These are phyloP conservation scores for Gymnoscopelus microlampas DNA, from an alignment of 2,797 vertebrate species.

Conservation along the genomic window DNA sequence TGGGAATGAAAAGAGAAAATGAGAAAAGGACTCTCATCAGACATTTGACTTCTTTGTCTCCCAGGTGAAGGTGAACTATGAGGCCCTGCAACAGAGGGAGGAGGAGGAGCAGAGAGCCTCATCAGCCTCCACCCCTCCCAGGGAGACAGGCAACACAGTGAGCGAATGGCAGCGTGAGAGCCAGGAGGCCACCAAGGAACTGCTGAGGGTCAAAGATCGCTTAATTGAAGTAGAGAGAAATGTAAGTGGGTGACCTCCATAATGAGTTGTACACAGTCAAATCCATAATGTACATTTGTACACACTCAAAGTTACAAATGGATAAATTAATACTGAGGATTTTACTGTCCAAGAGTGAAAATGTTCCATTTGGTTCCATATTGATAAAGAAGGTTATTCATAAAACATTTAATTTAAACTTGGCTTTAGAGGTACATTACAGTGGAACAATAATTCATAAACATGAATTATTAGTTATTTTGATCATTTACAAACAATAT, in stretches of 20 bases:
- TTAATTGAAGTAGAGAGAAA: constrained; percentile 94
- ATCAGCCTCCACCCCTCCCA: constrained; percentile 38
- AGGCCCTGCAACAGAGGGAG: constrained; percentile 91
- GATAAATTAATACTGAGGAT: too few species aligned
- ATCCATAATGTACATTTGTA: too few species aligned
- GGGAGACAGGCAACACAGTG: constrained; percentile 61
- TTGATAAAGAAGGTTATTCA: too few species aligned
- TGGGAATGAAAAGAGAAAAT: background rate
- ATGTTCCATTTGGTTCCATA: too few species aligned
- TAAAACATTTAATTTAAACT: too few species aligned
- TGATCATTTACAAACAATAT: too few species aligned
- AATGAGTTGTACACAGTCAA: too few species aligned
- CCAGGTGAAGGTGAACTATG: constrained; percentile 91
- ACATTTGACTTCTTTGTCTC: background rate
- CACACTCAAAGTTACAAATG: too few species aligned
- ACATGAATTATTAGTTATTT: background rate
- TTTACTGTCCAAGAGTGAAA: too few species aligned
- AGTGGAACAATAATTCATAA: background rate
- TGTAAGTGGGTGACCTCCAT: constrained; percentile 73
- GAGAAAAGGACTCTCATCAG: background rate
- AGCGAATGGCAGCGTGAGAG: constrained; percentile 89
- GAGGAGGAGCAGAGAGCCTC: constrained; percentile 81
- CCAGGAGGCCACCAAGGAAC: constrained; percentile 90
- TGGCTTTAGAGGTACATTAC: background rate
- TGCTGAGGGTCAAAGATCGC: constrained; percentile 91